phyloP scores from a whole-genome alignment of 2,888 invertebrate species.

The Orthosia incerta region DNA sequence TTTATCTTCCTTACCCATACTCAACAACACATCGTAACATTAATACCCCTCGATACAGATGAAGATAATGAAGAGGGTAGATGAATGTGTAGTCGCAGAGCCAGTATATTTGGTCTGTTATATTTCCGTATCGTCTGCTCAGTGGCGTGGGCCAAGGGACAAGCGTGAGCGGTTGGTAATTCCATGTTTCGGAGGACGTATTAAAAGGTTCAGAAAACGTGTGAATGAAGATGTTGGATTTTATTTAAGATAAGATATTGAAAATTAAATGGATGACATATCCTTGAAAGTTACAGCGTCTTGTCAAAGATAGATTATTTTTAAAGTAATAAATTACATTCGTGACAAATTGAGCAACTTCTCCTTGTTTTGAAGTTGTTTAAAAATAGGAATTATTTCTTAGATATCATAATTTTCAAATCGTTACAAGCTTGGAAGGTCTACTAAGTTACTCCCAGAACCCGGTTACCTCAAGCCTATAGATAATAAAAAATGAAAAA shows the following conservation, averaged over 20 bases:
- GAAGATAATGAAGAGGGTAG: conserved; percentile 54
- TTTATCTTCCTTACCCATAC: no score
- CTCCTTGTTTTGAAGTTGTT: no score
- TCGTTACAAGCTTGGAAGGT: no score
- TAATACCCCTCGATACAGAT: conserved; percentile 25
- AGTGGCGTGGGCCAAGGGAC: conserved; percentile 24
- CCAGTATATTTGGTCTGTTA: conserved; percentile 67
- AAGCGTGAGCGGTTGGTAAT: conserved; percentile 5
- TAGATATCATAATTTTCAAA: no score
- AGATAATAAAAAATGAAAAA: no score
- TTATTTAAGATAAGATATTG: background rate
- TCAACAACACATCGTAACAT: conserved; percentile 13
- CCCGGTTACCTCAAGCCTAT: no score
- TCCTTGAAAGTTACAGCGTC: no score
- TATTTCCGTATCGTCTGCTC: conserved; percentile 66
- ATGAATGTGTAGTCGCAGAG: conserved; percentile 62
- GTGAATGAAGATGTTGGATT: background rate
- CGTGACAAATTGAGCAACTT: no score
- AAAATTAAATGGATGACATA: background rate
- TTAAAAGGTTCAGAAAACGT: background rate
- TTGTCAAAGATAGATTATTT: no score
- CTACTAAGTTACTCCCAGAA: no score
- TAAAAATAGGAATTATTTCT: no score
- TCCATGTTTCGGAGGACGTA: background rate
- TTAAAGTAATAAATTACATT: no score